These are phyloP conservation scores for Apantesis nais DNA, from an alignment of 2,888 invertebrate genomes.

Conservation along the genomic window DNA sequence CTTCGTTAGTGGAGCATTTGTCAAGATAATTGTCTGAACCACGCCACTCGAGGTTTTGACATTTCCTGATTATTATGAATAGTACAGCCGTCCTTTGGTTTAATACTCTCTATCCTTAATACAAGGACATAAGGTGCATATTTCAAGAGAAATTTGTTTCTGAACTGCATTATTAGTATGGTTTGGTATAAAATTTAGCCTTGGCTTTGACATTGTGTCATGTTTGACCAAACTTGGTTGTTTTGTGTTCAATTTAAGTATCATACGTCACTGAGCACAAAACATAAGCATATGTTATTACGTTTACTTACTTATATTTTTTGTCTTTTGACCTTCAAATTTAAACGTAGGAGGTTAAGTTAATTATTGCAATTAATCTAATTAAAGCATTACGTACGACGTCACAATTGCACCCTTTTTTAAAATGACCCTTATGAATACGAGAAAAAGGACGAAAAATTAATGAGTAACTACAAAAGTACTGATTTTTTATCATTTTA, in stretches of 20 bases:
- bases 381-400: too few species aligned
- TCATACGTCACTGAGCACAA: slow-evolving; percentile 20
- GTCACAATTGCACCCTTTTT: neutral
- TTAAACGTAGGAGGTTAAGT: slow-evolving; percentile 16
- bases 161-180: slow-evolving; percentile 35
- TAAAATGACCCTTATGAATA: neutral
- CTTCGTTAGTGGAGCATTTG: slow-evolving; percentile 80
- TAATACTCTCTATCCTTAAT: slow-evolving; percentile 27
- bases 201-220: slow-evolving; percentile 73
- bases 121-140: slow-evolving; percentile 3
- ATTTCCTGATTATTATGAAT: slow-evolving; percentile 72
- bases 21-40: slow-evolving; percentile 78
- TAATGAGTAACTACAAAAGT: too few species aligned
- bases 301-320: slow-evolving; percentile 21
- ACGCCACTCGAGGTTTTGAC: slow-evolving; percentile 69
- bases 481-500: too few species aligned
- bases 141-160: slow-evolving; percentile 31
- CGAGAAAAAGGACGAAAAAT: neutral
- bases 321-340: slow-evolving; percentile 26
- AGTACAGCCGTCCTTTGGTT: slow-evolving; percentile 38
- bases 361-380: too few species aligned
- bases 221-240: slow-evolving; percentile 59
- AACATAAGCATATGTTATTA: slow-evolving; percentile 17
- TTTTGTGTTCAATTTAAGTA: slow-evolving; percentile 54
- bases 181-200: slow-evolving; percentile 52